phyloP scores from a whole-genome alignment of 2,797 vertebrate genomes.

The Australoheros facetus region DNA sequence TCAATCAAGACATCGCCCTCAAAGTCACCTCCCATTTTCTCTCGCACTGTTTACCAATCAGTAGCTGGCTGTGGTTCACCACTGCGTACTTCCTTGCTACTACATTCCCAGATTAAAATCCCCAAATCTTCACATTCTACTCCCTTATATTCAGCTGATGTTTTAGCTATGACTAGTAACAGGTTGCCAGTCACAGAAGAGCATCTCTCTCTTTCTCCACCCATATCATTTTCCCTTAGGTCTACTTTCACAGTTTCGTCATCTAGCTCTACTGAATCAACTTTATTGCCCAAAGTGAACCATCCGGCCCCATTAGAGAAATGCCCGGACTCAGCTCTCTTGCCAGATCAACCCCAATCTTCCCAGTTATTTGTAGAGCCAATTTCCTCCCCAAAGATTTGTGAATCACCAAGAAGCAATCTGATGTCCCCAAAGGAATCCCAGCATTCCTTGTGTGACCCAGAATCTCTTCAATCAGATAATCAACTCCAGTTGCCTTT shows the following conservation, averaged over 20 bases:
- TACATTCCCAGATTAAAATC: constrained; percentile 23
- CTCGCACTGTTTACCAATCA: constrained; percentile 26
- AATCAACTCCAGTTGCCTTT: constrained; percentile 27
- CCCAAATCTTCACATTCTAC: constrained; percentile 3
- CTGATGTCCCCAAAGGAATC: constrained; percentile 46
- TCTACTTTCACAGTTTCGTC: constrained; percentile 60
- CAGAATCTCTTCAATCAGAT: constrained; percentile 25
- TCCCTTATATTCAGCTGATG: constrained; percentile 4
- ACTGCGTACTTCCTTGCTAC: constrained; percentile 17
- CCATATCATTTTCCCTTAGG: constrained; percentile 32
- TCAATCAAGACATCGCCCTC: constrained; percentile 34
- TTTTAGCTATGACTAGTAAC: constrained; percentile 3
- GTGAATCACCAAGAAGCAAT: constrained; percentile 36
- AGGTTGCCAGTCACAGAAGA: constrained; percentile 8
- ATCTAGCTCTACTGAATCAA: constrained; percentile 38
- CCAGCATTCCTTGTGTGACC: constrained; percentile 22
- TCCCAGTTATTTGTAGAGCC: constrained; percentile 28
- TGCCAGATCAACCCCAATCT: constrained; percentile 29
- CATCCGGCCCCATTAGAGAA: constrained; percentile 28
- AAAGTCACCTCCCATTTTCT: constrained; percentile 14
- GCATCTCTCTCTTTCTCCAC: constrained; percentile 16
- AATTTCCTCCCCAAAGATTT: constrained; percentile 33
- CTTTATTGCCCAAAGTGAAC: constrained; percentile 49
- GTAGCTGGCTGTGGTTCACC: constrained; percentile 26
- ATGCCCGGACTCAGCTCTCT: constrained; percentile 17